Evolutionary conservation across 1,140 invertebrate genomes (phyloP), one percentile per base, ranked within the genome.

Genomic region (Trissolcus basalis): DNA sequence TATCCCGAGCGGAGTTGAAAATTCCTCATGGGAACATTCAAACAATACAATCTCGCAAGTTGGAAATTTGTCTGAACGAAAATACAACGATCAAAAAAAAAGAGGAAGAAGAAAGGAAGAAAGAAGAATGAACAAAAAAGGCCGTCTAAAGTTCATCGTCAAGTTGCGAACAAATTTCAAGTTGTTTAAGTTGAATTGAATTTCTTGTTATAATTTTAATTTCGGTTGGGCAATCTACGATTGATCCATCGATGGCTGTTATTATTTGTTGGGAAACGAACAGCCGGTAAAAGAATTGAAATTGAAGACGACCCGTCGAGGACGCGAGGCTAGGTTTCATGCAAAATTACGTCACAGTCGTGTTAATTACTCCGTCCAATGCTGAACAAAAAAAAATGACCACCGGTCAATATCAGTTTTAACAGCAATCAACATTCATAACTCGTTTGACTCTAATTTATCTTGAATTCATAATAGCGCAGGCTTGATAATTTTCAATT

Each of bases 281-380:
- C n/a, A n/a, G 36, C 11, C 45, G 11, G 14, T 54, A 55, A 43
- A 74, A 56, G 56, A 54, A 68, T 61, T 68, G 71, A 51, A 63
- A 74, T 51, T 49, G 54, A 55, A 74, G 71, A 27, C 19, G 19
- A 27, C 19, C 19, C 19, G 19, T 27, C 19, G 19, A 27, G 19
- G 19, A 68, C 56, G 60, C 48, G 49, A 65, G 63, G 51, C 35
- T 67, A 67, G 61, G 56, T 39, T 39, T 39, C 36, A 9, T 2
- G 36, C 36, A n/a, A n/a, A 39, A 39, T 39, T 39, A 8, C 36
- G 9, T 11, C 36, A 39, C 36, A 2, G n/a, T 11, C 36, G 36
- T 39, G 36, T 39, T 39, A 39, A 39, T 39, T 39, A 39, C 36
- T 39, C 36, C 1, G 36, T 39, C 36, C 19, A 27, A 27, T 6